phyloP scores from a whole-genome alignment of 2,888 invertebrate species.

The Polyploca ridens region DNA sequence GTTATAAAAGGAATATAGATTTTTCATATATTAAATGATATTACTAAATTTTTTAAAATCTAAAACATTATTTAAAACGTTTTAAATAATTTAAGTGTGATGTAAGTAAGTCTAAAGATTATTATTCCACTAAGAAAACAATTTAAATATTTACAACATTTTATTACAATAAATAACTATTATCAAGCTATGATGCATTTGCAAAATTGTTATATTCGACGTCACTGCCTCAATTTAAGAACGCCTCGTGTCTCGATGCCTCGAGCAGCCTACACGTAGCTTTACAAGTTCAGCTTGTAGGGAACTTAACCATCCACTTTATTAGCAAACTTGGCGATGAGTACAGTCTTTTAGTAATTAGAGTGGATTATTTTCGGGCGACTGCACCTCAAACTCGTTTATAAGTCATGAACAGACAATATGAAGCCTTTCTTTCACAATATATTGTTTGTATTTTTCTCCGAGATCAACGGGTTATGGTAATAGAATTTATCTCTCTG shows the following conservation, averaged over 20 bases:
- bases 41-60: too few relatives aligned
- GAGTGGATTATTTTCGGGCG: conserved; percentile 73
- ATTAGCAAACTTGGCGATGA: conserved; percentile 78
- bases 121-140: too few relatives aligned
- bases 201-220: not conserved
- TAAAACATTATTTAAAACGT: not conserved
- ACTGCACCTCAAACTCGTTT: conserved; percentile 61
- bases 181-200: not conserved
- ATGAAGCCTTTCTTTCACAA: conserved; percentile 24
- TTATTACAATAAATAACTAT: not conserved
- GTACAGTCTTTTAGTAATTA: conserved; percentile 79
- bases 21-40: not conserved
- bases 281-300: conserved; percentile 49
- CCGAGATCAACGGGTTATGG: conserved; percentile 1
- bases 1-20: not conserved
- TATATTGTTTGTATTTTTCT: conserved; percentile 6
- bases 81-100: too few relatives aligned
- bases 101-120: too few relatives aligned
- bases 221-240: not conserved
- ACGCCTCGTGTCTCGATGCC: conserved; percentile 2
- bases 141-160: not conserved
- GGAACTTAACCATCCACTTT: conserved; percentile 77
- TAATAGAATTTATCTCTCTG: conserved; percentile 9
- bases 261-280: conserved; percentile 31
- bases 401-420: conserved; percentile 37